Percentiles rank a stretch among this genome's conserved stretches.
These are phyloP conservation scores for Spilogale gracilis DNA, from an alignment of 2,113 vertebrate species.

Conservation along the genomic window DNA sequence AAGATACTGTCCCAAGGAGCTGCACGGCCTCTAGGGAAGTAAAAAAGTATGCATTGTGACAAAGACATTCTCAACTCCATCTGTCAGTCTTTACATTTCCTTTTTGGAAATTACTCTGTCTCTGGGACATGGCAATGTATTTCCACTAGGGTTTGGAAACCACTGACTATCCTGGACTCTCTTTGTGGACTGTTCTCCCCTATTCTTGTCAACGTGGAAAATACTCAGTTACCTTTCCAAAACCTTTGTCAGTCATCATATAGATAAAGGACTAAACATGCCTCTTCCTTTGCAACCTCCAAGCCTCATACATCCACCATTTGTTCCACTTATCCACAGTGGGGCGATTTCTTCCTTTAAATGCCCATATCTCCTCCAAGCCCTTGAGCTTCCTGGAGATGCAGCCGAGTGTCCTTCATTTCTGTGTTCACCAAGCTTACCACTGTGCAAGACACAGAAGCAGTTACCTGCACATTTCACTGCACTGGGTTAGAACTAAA, in stretches of 20 bases:
- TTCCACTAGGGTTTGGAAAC: not conserved
- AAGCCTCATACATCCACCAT: not conserved
- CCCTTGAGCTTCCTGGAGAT: not conserved
- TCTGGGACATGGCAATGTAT: not conserved
- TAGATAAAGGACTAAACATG: not conserved
- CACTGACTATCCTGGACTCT: fast-evolving
- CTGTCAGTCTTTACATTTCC: not conserved
- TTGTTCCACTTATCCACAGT: not conserved
- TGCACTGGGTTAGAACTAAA: not conserved
- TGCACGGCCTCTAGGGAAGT: not conserved
- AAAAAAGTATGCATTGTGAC: not conserved
- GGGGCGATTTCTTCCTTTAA: not conserved
- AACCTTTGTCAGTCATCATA: not conserved
- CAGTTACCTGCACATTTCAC: not conserved
- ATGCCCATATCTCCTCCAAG: not conserved
- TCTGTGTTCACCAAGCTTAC: not conserved
- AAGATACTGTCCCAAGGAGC: not conserved
- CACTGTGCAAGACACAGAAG: not conserved
- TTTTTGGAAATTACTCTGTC: not conserved
- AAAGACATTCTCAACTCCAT: not conserved
- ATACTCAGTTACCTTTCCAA: not conserved
- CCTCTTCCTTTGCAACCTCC: not conserved
- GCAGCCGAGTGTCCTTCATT: not conserved
- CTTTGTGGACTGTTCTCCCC: not conserved
- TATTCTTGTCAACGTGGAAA: not conserved